A percentile compares a stretch with the other conserved stretches of the same genome.
phyloP scores from a whole-genome alignment of 2,888 invertebrate genomes.

The Liodrosophila aerea region DNA sequence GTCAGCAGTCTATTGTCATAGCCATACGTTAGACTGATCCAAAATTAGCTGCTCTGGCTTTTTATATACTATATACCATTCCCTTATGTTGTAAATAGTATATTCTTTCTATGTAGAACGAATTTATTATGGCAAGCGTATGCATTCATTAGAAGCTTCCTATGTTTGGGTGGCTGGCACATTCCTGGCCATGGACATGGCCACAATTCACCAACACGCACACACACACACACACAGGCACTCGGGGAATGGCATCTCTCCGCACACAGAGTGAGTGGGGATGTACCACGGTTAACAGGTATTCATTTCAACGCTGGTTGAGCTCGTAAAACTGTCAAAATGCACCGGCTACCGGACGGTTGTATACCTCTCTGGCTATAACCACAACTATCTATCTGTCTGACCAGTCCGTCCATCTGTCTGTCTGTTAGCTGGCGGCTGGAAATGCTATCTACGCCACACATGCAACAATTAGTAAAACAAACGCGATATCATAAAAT shows the following conservation, averaged over 20 bases:
- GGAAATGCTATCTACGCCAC: slow-evolving; percentile 76
- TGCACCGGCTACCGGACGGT: slow-evolving; percentile 73
- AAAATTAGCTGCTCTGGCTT: slow-evolving; percentile 45
- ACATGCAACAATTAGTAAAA: slow-evolving; percentile 78
- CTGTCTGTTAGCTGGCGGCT: slow-evolving; percentile 33
- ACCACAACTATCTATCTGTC: slow-evolving; percentile 12
- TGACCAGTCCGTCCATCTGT: slow-evolving; percentile 10
- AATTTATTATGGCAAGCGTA: slow-evolving; percentile 57
- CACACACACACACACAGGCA: too few species aligned
- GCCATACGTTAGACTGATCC: slow-evolving; percentile 14
- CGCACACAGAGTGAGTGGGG: slow-evolving; percentile 12
- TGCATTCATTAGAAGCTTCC: slow-evolving; percentile 72
- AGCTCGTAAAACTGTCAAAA: slow-evolving; percentile 79
- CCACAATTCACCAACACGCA: slow-evolving; percentile 69
- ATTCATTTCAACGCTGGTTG: slow-evolving; percentile 73
- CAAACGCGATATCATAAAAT: slow-evolving; percentile 79
- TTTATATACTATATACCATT: slow-evolving; percentile 1
- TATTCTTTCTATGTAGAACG: not conserved
- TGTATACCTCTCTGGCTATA: slow-evolving; percentile 18
- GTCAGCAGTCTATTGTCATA: slow-evolving; percentile 13
- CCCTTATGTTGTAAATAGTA: not conserved
- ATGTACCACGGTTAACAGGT: slow-evolving; percentile 43
- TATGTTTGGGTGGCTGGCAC: slow-evolving; percentile 71
- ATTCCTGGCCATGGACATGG: slow-evolving; percentile 69
- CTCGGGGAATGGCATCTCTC: too few species aligned